Base-by-base conservation (phyloP, 2,113 vertebrate genomes). In the Tringa solitaria region DNA sequence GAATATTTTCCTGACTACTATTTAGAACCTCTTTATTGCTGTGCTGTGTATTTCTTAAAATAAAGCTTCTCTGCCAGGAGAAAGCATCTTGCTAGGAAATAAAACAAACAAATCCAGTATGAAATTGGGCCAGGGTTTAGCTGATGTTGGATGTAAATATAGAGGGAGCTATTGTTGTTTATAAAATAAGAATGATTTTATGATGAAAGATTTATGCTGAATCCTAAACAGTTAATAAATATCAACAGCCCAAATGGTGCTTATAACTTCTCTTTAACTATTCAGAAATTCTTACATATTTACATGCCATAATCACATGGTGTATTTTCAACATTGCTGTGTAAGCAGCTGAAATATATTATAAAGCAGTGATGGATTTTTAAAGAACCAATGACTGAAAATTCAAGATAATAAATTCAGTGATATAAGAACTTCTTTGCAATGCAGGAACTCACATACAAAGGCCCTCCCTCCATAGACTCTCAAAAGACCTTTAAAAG, bases 11-110 rank as follows among this genome's bases (percentile, higher is more conserved):
- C 78, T 75, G 59, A 64, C 74, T 89, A 33, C 90, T 82, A 27
- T 95, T 95, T 79, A 91, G 90, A 97, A 96, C 23, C 74, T 92
- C 27, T 90, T 94, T 95, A 95, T 93, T 84, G 95, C 91, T 95
- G 92, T 37, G 68, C 80, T 95, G 77, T 69, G 77, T 82, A 77
- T 87, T 96, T 95, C 95, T 95, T 89, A 94, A 96, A 96, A 94
- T 93, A 97, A 95, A 87, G 84, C 81, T 83, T 53, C 87, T 92
- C 45, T 59, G 85, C 67, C 79, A 91, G 72, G 35, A 94, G 79
- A 77, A 97, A 90, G 50, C 11, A 39, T 86, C 85, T 94, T 95
- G 51, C 80, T 89, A 86, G 74, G 64, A 30, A 92, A 86, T 22
- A 46, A 4, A 93, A 93, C 57, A 91, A 95, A 93, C 20, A 63